These are phyloP conservation scores for Sternotherus odoratus DNA, from an alignment of 2,797 vertebrate species.

Conservation along the genomic window DNA sequence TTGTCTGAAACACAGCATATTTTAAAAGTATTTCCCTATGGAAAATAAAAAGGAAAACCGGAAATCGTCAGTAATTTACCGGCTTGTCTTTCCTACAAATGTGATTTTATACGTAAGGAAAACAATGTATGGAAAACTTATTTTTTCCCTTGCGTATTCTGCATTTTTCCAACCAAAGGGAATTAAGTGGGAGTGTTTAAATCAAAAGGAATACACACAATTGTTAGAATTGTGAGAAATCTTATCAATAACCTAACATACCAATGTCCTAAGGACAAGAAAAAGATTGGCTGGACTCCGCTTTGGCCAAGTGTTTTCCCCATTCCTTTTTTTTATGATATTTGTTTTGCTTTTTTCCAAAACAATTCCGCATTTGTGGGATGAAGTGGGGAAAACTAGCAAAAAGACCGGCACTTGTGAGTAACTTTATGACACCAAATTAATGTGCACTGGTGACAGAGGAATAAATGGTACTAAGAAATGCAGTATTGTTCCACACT, in stretches of 20 bases:
- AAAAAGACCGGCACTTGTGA: background rate
- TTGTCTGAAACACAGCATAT: constrained; percentile 17
- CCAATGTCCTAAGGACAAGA: background rate
- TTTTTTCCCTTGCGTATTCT: background rate
- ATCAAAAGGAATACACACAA: background rate
- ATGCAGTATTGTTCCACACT: background rate
- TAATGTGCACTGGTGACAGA: background rate
- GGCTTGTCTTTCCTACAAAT: constrained; percentile 29
- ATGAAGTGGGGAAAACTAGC: no score
- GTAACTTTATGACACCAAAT: background rate
- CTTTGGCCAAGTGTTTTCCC: background rate
- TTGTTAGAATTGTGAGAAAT: background rate
- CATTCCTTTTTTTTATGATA: background rate
- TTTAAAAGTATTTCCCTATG: constrained; percentile 45
- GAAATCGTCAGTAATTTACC: constrained; percentile 46
- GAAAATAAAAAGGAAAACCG: constrained; percentile 56
- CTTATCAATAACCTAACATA: background rate
- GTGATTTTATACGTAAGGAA: constrained; percentile 30
- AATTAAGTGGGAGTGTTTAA: background rate
- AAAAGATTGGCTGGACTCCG: background rate
- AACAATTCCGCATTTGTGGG: background rate
- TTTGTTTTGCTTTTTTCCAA: background rate
- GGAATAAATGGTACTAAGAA: background rate
- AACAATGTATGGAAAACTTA: constrained; percentile 22
- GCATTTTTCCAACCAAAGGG: background rate